A percentile compares a stretch with the other conserved stretches of the same genome.
These are phyloP conservation scores for Seira ritae DNA, from an alignment of 2,888 invertebrate species.

Conservation along the genomic window DNA sequence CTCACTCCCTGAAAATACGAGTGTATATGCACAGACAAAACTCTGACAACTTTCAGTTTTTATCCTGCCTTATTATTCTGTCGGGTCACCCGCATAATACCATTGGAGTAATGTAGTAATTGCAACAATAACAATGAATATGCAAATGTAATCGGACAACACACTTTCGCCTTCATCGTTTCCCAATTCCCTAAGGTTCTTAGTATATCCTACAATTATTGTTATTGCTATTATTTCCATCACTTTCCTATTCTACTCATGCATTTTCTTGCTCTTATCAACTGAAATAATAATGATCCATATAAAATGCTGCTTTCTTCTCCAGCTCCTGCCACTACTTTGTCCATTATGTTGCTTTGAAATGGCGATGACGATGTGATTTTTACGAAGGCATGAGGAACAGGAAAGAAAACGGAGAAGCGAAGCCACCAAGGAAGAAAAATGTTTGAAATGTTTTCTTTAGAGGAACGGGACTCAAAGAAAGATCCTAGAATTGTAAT, in stretches of 20 bases:
- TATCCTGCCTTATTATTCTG: neutral
- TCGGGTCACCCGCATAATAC: conserved; percentile 54
- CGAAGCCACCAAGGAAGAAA: conserved; percentile 8
- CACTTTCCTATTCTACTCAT: neutral
- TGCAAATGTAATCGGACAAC: conserved; percentile 57
- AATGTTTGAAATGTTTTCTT: conserved; percentile 36
- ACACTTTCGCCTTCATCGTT: conserved; percentile 1
- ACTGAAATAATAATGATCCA: neutral
- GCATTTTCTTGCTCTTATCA: neutral
- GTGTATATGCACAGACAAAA: neutral
- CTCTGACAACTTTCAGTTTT: neutral
- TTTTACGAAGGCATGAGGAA: neutral
- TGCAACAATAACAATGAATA: conserved; percentile 63
- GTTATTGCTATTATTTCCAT: conserved; percentile 38
- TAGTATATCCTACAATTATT: conserved; percentile 29
- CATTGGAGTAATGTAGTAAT: conserved; percentile 44
- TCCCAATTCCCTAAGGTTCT: neutral
- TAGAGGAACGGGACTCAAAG: conserved; percentile 25
- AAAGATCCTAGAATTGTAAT: conserved; percentile 43
- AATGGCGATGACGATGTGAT: no score
- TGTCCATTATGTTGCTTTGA: no score
- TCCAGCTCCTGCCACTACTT: neutral
- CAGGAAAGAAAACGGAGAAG: neutral
- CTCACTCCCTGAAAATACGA: neutral
- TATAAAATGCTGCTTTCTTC: neutral